Evolutionary conservation across 2,888 invertebrate species (phyloP).

Genomic region (Clepsis dumicolana): DNA sequence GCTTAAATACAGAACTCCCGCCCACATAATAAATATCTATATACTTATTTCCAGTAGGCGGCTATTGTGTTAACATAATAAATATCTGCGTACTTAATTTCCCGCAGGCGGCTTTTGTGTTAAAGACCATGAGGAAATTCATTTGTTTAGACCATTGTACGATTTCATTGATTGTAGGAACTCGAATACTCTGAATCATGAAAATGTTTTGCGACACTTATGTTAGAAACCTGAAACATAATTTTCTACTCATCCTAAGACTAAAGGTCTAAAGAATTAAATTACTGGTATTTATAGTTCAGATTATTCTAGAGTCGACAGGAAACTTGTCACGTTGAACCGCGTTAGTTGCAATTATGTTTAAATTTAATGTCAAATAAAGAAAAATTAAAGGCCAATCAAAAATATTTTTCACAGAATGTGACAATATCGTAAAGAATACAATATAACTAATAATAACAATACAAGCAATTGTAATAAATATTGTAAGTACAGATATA

Average conservation of each 20-base stretch:
- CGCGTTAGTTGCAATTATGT: too few relatives aligned
- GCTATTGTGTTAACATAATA: neutral
- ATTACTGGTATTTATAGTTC: too few relatives aligned
- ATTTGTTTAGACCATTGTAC: neutral
- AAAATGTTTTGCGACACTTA: neutral
- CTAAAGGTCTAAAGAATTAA: too few relatives aligned
- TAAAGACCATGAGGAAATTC: neutral
- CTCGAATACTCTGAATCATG: neutral
- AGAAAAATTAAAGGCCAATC: too few relatives aligned
- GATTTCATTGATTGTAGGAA: neutral
- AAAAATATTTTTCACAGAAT: too few relatives aligned
- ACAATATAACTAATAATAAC: too few relatives aligned
- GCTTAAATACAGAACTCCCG: conserved; percentile 18
- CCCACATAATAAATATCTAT: neutral
- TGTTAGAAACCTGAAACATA: neutral
- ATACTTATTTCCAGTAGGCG: neutral
- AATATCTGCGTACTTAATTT: conserved; percentile 5
- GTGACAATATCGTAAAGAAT: too few relatives aligned
- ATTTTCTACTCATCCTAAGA: neutral
- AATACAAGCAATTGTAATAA: too few relatives aligned
- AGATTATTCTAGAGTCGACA: too few relatives aligned
- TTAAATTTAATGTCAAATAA: too few relatives aligned
- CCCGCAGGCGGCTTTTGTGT: neutral
- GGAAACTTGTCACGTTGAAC: too few relatives aligned
- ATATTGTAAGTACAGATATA: too few relatives aligned